Percentiles rank a stretch among this genome's conserved stretches.
Evolutionary conservation across 2,113 vertebrate species (phyloP).

Genomic region (Motacilla tschutschensis): DNA sequence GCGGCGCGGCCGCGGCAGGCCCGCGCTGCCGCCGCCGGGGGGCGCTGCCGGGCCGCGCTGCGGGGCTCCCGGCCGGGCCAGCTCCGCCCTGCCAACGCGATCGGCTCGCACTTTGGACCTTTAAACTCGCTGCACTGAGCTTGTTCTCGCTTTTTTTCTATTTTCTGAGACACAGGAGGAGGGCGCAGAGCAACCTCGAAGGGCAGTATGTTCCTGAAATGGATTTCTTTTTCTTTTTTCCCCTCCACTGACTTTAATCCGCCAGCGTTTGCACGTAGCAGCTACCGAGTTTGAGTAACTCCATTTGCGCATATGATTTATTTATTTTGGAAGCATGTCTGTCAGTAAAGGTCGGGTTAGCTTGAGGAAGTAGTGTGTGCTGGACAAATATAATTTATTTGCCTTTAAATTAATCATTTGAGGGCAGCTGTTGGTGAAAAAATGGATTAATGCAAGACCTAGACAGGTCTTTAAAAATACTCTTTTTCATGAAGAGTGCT

Average conservation of each 20-base stretch:
- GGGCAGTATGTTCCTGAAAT: neutral
- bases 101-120: neutral
- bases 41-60: constrained; percentile 58
- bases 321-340: neutral
- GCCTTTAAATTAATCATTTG: neutral
- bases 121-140: rapidly evolving
- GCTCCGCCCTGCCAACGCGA: neutral
- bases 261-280: neutral
- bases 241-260: too few relatives aligned
- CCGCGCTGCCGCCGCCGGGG: constrained; percentile 42
- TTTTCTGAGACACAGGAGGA: neutral
- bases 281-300: neutral
- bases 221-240: rapidly evolving
- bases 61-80: neutral
- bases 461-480: neutral
- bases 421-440: neutral
- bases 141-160: rapidly evolving
- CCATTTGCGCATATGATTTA: rapidly evolving
- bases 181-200: neutral
- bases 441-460: neutral
- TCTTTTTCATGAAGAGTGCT: neutral
- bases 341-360: neutral
- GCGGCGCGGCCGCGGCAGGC: neutral
- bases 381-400: neutral
- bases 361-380: rapidly evolving